Evolutionary conservation across 1,140 invertebrate species (phyloP).

Genomic region (Dolichoris vasculosae): DNA sequence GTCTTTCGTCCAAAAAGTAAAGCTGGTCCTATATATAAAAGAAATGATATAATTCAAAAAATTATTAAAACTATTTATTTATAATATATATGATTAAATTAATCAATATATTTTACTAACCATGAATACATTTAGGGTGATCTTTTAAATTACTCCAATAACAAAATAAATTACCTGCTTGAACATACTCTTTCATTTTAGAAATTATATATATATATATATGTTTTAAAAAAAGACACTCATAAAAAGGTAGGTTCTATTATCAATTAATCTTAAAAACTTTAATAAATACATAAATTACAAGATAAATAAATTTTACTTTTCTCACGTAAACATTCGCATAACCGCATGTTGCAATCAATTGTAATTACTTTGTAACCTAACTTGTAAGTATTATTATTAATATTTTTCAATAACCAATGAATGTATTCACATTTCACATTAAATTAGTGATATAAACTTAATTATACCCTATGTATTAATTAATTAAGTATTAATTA

Average conservation of each 20-base stretch:
- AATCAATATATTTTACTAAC: constrained; percentile 57
- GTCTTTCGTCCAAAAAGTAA: constrained; percentile 79
- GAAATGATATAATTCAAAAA: constrained; percentile 15
- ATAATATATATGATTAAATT: neutral
- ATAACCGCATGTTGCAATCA: too few species aligned
- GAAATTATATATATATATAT: neutral
- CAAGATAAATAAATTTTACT: too few species aligned
- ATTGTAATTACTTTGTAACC: neutral
- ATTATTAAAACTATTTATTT: neutral
- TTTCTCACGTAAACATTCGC: too few species aligned
- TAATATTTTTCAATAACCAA: neutral
- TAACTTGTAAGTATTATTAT: neutral
- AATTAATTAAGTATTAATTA: too few species aligned
- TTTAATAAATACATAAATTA: neutral
- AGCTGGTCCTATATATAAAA: constrained; percentile 77
- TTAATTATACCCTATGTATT: too few species aligned
- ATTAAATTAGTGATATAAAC: neutral
- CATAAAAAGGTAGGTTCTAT: neutral
- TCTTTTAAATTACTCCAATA: constrained; percentile 65
- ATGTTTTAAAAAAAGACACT: neutral
- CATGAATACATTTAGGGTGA: constrained; percentile 73
- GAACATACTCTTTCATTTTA: constrained; percentile 43
- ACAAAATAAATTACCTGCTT: constrained; percentile 57
- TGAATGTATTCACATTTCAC: neutral
- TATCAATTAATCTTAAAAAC: neutral